phyloP scores from a whole-genome alignment of 37 sponge, comb jelly and placozoan species.

The Haliclona indistincta region DNA sequence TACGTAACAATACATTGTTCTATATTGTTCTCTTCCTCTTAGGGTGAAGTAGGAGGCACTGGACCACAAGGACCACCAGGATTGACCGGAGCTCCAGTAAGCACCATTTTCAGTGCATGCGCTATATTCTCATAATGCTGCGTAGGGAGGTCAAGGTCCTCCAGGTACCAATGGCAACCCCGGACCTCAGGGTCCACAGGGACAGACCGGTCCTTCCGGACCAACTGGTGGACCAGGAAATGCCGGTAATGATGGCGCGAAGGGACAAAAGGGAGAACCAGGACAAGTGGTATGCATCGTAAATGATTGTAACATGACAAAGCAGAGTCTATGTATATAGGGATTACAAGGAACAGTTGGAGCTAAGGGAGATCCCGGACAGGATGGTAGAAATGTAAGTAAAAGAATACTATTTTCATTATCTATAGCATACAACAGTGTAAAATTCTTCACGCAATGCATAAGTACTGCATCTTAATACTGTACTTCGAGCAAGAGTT shows the following conservation, averaged over 20 bases:
- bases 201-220: constrained; percentile 39
- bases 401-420: neutral
- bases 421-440: neutral
- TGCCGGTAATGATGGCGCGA: constrained; percentile 24
- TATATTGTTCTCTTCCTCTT: neutral
- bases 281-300: constrained; percentile 5
- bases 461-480: too few species aligned
- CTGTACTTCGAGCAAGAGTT: too few species aligned
- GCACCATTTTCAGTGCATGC: neutral
- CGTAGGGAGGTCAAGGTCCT: too few species aligned
- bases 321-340: too few species aligned
- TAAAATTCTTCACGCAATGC: neutral
- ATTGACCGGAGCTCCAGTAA: neutral
- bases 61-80: constrained; percentile 16
- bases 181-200: constrained; percentile 33
- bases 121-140: neutral
- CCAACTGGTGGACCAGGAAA: constrained; percentile 42
- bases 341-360: constrained; percentile 32
- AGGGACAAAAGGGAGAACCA: constrained; percentile 18
- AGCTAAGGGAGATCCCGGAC: constrained; percentile 3
- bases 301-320: neutral
- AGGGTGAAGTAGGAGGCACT: constrained; percentile 20
- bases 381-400: neutral
- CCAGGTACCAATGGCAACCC: too few species aligned
- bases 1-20: too few species aligned